Base-by-base conservation (phyloP, 2,888 invertebrate species). In the Gerris lacustris region DNA sequence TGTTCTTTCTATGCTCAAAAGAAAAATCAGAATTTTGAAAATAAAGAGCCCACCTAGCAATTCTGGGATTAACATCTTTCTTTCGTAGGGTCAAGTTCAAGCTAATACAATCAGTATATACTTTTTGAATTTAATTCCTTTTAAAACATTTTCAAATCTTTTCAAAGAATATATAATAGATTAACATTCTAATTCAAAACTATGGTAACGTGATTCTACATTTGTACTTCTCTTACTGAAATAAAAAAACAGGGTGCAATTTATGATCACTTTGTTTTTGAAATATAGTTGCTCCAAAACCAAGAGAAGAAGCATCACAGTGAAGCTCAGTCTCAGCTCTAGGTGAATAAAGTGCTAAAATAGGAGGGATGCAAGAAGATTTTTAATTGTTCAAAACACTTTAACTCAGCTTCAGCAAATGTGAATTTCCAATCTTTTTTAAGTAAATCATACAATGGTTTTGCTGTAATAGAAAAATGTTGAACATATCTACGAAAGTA, bases 31-130 rank as follows among this genome's bases (percentile, higher is more conserved):
- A 75, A 72, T 76, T 75, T 69, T 76, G 73, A 44, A 79, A 70
- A 44, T 73, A 72, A 6, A 76, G 67, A 62, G 75, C 71, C 79
- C 78, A 79, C 45, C 78, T 45, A 44, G 73, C 68, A 63, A 79
- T 79, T 64, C 77, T 73, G 0, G 77, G 76, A 72, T 77, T 76
- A n/a, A 79, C 74, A 18, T 78, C 76, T 69, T 76, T 75, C 69
- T 78, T 78, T 44, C 74, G 73, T 31, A 79, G 18, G 6, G 68
- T 68, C 68, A 44, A 45, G 6, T 5, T 55, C 44, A 68, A 45
- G 4, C 44, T 45, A 68, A 6, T 44, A 5, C 68, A 68, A 55
- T 68, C 68, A 9, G 68, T 68, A 9, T 45, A 18, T 17, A 68
- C 45, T 15, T 44, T 15, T 44, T 68, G 6, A 68, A 68, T 15